Base-by-base conservation (phyloP, 2,113 vertebrate genomes). In the Anguilla japonica region DNA sequence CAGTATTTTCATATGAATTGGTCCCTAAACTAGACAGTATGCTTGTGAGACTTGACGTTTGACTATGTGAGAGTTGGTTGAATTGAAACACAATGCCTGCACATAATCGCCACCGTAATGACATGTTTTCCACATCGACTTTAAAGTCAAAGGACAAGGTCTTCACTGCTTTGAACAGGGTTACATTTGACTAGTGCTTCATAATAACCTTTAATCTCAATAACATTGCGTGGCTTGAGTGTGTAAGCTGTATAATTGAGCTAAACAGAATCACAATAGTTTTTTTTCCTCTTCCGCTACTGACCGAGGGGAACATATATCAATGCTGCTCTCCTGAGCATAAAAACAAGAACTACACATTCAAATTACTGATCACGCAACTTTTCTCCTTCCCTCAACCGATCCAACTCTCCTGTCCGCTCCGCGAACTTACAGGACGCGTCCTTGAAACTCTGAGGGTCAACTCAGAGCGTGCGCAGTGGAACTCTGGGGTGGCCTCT, bases 291-390 rank as follows among this genome's bases (percentile, higher is more conserved):
- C n/a, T 79, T 67, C 60, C 26, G 60, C 18, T 26, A 67, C 60
- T 8, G 18, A 67, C 22, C 5, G 60, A 79, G 22, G 41, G 22
- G 34, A 53, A 11, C 20, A 26, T 57, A 83, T 29, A 83, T 56
- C 82, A 57, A 56, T 34, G 50, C 82, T 83, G 82, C 82, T 56
- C 82, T 57, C 82, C 46, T 29, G 82, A 83, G 82, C 82, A 60
- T 53, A 60, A 53, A 29, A 60, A 34, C 29, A 20, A n/a, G 82
- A 56, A 83, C 82, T 83, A 39, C 82, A 83, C 15, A n/a, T 39
- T 22, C 82, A 8, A 83, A 57, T 26, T 20, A 67, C 60, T 6
- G 5, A 67, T 67, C 60, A 67, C 34, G 43, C 13, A 57, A 57
- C 26, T 16, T 0, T 4, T 43, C 16, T 43, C 41, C 41, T 82